These are phyloP conservation scores for Manacus vitellinus DNA, from an alignment of 2,113 vertebrate genomes.

Conservation along the genomic window DNA sequence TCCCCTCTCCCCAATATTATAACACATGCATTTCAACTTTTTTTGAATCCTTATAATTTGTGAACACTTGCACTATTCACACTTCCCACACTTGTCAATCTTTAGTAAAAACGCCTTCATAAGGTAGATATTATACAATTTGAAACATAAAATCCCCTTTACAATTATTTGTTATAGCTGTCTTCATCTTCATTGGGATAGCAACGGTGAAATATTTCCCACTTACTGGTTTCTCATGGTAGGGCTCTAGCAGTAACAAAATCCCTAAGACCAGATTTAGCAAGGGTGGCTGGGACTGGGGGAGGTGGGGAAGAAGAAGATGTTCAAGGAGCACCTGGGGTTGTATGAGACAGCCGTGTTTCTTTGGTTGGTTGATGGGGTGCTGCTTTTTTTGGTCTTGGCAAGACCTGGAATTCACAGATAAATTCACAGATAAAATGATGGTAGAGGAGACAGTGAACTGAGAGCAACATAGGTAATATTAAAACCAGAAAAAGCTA, in stretches of 20 bases:
- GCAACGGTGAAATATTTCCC: slow-evolving; percentile 1
- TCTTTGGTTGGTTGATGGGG: neutral
- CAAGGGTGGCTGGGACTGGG: neutral
- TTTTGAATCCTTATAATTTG: slow-evolving; percentile 72
- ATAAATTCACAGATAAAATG: neutral
- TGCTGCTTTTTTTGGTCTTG: neutral
- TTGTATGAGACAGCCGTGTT: neutral
- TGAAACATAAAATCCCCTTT: slow-evolving; percentile 63
- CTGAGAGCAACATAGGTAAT: neutral
- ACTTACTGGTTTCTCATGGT: neutral
- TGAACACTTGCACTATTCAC: slow-evolving; percentile 67
- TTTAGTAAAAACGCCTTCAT: slow-evolving; percentile 62
- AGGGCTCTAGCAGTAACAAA: neutral
- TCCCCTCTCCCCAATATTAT: slow-evolving; percentile 63
- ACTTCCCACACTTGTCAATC: slow-evolving; percentile 74
- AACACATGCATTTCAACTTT: slow-evolving; percentile 63
- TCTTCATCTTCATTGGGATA: neutral
- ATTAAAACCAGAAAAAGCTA: neutral
- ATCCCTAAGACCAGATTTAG: neutral
- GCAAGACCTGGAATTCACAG: neutral
- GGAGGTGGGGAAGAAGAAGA: neutral
- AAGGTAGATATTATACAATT: slow-evolving; percentile 72
- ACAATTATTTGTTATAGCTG: slow-evolving; percentile 63
- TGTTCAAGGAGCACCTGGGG: neutral
- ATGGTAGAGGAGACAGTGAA: neutral